Base-by-base conservation (phyloP, 2,797 vertebrate species). In the Eupleurogrammus muticus region DNA sequence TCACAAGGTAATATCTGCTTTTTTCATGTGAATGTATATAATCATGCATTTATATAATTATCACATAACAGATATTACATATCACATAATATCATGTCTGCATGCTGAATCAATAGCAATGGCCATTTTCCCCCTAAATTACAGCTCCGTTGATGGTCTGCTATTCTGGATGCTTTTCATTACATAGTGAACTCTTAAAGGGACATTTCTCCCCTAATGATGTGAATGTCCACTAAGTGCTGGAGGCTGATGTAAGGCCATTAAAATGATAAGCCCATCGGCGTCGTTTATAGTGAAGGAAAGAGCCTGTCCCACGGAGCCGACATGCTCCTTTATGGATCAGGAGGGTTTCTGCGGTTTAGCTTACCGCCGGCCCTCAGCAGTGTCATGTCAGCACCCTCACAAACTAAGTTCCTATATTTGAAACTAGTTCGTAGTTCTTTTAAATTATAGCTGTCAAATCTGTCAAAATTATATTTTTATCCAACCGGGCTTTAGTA, bases 271-370 rank as follows among this genome's bases (percentile, higher is more conserved):
- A 62, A 62, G 19, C 47, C 21, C n/a, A 11, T 3, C 28, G 12
- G 34, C 48, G 64, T 23, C 11, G 46, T 69, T 59, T 50, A 40
- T 44, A 68, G 17, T 61, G 68, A 51, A 44, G 51, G 19, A 63
- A 62, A 52, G 4, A 47, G 32, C 19, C 8, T 19, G 38, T 55
- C 57, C 54, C 34, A n/a, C 13, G 34, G 21, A 36, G 38, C 20
- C 20, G 23, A 16, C 57, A 58, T 13, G 5, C 17, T 63, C 24
- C 9, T 57, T 28, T 19, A 9, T 38, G 34, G 23, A 9, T 24
- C 16, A 19, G 34, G 10, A 47, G 67, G 49, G 17, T 51, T 4
- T 7, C n/a, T 34, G 36, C n/a, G 19, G 17, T 47, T 52, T n/a
- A 11, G 16, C 48, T 38, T 5, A 47, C 38, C 46, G 38, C 54